Conservation (phyloP, 2,888 invertebrate genomes). For the Megamerina dolium region DNA sequence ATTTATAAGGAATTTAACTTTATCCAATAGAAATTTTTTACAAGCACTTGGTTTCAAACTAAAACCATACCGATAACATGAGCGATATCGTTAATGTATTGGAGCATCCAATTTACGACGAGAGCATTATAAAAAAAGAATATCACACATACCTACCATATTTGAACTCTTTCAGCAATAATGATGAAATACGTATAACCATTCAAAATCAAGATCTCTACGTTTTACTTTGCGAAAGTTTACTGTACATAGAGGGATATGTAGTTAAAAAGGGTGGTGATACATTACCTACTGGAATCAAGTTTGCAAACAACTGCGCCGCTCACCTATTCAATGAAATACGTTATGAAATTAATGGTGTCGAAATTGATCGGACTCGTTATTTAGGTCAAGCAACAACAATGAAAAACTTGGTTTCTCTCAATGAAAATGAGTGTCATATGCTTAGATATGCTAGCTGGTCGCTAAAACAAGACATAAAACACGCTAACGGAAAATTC, state of each 20-base stretch:
- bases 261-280: conserved; percentile 8
- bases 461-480: conserved; percentile 5
- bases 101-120: background rate
- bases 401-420: conserved; percentile 38
- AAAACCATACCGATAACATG: too few relatives aligned
- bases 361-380: conserved; percentile 33
- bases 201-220: conserved; percentile 15
- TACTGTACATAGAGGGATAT: conserved; percentile 24
- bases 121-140: conserved; percentile 2
- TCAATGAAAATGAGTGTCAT: conserved; percentile 19
- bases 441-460: conserved; percentile 18
- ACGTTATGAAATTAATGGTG: conserved; percentile 37
- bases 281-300: conserved; percentile 6
- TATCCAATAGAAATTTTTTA: too few relatives aligned
- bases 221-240: conserved; percentile 31
- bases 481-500: background rate
- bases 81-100: background rate
- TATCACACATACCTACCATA: conserved; percentile 15
- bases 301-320: conserved; percentile 25
- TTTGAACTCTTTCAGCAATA: conserved; percentile 13
- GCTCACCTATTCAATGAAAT: conserved; percentile 35
- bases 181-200: conserved; percentile 16
- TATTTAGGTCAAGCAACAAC: conserved; percentile 32
- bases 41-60: too few relatives aligned
- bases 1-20: too few relatives aligned